Evolutionary conservation across 2,113 vertebrate species (phyloP).

Genomic region (Okapia johnstoni): DNA sequence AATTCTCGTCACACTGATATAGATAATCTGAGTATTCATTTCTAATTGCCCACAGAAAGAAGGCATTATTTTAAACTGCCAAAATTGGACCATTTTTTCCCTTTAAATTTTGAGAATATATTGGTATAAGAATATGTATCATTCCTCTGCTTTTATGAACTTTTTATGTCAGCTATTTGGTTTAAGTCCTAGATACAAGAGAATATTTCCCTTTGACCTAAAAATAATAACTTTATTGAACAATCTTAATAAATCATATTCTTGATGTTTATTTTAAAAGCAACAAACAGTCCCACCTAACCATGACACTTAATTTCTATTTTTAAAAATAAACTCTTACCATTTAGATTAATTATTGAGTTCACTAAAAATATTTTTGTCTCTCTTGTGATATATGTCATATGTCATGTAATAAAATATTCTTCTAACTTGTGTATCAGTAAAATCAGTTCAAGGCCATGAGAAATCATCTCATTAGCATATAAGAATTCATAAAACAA

Average conservation of each 20-base stretch:
- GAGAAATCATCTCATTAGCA: neutral
- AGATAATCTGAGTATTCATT: neutral
- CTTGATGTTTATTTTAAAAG: neutral
- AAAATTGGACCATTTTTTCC: neutral
- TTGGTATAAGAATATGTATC: neutral
- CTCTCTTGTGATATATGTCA: neutral
- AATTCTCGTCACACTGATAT: rapidly evolving
- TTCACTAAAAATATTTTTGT: neutral
- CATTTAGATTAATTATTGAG: neutral
- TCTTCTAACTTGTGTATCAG: neutral
- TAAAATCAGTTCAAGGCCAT: neutral
- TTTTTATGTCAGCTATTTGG: rapidly evolving
- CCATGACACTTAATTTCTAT: neutral
- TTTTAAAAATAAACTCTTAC: neutral
- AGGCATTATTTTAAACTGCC: rapidly evolving
- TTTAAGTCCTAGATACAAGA: neutral
- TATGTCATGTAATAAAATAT: neutral
- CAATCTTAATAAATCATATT: neutral
- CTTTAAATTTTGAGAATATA: neutral
- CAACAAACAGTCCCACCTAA: neutral
- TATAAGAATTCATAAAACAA: neutral
- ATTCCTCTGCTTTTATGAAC: neutral
- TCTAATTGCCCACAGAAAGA: neutral
- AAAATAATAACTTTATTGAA: neutral
- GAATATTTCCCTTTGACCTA: neutral